Evolutionary conservation across 2,113 vertebrate genomes (phyloP), one percentile per base, ranked within the genome.

Genomic region (Chlorodrepanis virens): DNA sequence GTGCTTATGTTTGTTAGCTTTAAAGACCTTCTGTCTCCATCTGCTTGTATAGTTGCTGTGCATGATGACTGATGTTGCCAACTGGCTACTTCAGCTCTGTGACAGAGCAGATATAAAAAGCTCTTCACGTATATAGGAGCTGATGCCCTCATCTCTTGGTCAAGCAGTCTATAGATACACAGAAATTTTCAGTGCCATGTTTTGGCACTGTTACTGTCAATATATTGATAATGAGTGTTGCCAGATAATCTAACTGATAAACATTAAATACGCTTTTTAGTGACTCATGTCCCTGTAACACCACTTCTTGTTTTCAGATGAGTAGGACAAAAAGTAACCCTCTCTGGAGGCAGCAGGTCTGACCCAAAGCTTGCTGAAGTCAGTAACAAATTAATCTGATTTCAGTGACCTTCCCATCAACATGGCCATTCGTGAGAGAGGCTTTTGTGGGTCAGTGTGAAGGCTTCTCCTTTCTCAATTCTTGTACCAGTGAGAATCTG

Each of bases 81-180:
- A 9, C 67, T 93, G 95, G 50, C 86, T 90, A 25, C 70, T 90
- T 96, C 75, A 90, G 64, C 57, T 49, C 82, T 89, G 52, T 94
- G 94, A 60, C 67, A 74, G 57, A 47, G 54, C 23, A 88, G 93
- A 77, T 97, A 94, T 90, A 90, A 96, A 96, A 94, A 96, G 71
- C 67, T 74, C 35, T 85, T 67, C 42, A 67, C 77, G 50, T 96
- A 63, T 84, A n/a, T 8, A 54, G 57, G 54, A 77, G 45, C 33
- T 85, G 54, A 31, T 57, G 60, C 59, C 28, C 63, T 89, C 70
- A 42, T 61, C 75, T 91, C 70, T 54, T 94, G 61, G 40, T 91
- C 85, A 91, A 65, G 14, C 47, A 76, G 49, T 72, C 37, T 93
- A 3, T 33, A 85, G 70, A 40, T 57, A 33, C 1, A 24, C 12